Percentiles rank a stretch among this genome's conserved stretches.
Conservation (phyloP, 2,888 invertebrate genomes). For the Lapara coniferarum region DNA sequence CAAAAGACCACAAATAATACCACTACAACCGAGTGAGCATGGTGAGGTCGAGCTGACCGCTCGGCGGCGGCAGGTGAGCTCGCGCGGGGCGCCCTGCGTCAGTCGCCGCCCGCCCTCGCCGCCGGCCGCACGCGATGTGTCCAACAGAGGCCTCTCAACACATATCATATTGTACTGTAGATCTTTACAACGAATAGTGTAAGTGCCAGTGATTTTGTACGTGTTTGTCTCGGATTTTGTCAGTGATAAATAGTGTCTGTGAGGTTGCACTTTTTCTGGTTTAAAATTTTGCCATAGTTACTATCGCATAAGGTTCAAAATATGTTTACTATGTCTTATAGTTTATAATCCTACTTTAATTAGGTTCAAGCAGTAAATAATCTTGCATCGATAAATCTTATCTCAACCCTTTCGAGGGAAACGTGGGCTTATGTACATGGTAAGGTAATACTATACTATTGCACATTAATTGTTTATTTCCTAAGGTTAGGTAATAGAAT, state of each 20-base stretch:
- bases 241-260: not conserved
- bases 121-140: conserved; percentile 54
- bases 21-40: not conserved
- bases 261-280: not conserved
- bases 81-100: conserved; percentile 49
- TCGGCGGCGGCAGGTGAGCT: conserved; percentile 23
- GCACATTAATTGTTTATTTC: too few relatives aligned
- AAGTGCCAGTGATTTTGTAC: conserved; percentile 17
- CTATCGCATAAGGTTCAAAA: too few relatives aligned
- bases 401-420: too few relatives aligned
- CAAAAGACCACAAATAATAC: not conserved
- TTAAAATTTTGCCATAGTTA: too few relatives aligned
- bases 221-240: conserved; percentile 9
- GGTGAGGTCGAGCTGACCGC: not conserved
- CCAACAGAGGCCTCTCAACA: conserved; percentile 66
- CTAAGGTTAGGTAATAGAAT: too few relatives aligned
- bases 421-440: too few relatives aligned
- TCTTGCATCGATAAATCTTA: too few relatives aligned
- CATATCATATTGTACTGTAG: conserved; percentile 67
- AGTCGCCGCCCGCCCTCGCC: conserved; percentile 75
- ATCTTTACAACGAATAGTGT: conserved; percentile 38
- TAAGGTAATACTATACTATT: too few relatives aligned
- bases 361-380: too few relatives aligned
- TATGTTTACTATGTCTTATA: too few relatives aligned
- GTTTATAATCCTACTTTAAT: too few relatives aligned